These are phyloP conservation scores for Orthonyx spaldingii DNA, from an alignment of 2,113 vertebrate species.

Conservation along the genomic window DNA sequence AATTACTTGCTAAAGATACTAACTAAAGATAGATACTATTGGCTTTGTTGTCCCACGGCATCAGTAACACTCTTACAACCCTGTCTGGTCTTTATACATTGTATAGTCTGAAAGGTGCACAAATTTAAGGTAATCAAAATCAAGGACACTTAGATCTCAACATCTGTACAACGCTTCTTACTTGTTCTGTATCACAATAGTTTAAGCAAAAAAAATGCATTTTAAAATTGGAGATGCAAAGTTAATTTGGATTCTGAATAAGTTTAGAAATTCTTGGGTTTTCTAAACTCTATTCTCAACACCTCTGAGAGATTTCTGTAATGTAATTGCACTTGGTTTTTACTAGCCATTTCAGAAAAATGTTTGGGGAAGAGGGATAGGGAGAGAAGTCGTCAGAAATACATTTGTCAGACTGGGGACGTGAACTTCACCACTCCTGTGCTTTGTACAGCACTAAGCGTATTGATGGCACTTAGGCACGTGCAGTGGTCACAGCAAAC, in stretches of 20 bases:
- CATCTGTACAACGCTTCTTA: background rate
- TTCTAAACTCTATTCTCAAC: background rate
- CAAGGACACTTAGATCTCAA: background rate
- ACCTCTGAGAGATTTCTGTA: background rate
- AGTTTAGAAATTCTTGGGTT: background rate
- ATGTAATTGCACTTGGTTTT: background rate
- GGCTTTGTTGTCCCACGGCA: background rate
- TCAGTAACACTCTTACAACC: background rate
- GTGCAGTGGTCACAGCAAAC: background rate
- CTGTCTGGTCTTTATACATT: background rate
- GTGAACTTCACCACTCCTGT: background rate
- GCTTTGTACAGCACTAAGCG: fast-evolving
- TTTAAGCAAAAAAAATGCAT: background rate
- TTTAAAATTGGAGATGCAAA: background rate
- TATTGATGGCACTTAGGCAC: background rate
- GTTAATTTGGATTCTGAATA: background rate
- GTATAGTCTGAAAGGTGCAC: background rate
- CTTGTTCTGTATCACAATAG: background rate
- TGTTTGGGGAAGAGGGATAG: background rate
- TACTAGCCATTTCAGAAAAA: background rate
- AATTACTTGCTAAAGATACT: background rate
- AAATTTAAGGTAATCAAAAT: background rate
- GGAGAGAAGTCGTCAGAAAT: background rate
- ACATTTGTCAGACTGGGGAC: background rate
- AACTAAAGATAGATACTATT: background rate